Evolutionary conservation across 1,140 invertebrate species (phyloP).

Genomic region (Drosophila kanapiae): DNA sequence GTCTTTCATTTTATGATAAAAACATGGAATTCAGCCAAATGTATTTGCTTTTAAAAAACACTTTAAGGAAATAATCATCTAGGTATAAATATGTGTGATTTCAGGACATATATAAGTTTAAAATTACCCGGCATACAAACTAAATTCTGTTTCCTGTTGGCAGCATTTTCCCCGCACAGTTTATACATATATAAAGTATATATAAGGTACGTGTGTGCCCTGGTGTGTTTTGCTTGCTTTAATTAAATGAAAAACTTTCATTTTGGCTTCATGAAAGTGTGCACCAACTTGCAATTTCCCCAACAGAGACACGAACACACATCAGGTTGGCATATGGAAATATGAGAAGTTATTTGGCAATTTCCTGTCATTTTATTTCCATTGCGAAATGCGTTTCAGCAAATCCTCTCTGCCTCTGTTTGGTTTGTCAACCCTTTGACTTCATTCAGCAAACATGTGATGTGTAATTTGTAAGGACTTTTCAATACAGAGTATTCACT

Average conservation of each 20-base stretch:
- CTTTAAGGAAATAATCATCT: background rate
- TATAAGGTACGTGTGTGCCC: constrained; percentile 1
- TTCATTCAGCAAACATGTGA: background rate
- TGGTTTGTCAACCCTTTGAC: background rate
- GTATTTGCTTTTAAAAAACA: background rate
- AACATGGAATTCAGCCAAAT: no score
- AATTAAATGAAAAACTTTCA: constrained; percentile 37
- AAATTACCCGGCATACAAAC: background rate
- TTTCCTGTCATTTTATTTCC: constrained; percentile 44
- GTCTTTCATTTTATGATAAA: background rate
- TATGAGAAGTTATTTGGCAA: constrained; percentile 57
- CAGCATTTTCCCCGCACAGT: background rate
- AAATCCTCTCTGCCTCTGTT: no score
- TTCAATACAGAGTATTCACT: constrained; percentile 4
- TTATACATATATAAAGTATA: no score
- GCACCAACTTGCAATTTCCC: constrained; percentile 28
- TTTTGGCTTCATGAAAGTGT: constrained; percentile 25
- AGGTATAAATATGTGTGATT: background rate
- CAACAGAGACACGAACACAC: background rate
- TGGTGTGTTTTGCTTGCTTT: constrained; percentile 14
- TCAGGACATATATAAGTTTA: background rate
- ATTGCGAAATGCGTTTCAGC: constrained; percentile 36
- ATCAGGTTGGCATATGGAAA: constrained; percentile 27
- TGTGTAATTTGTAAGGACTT: background rate
- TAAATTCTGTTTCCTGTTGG: background rate